phyloP scores from a whole-genome alignment of 92 coral and sea anemone genomes.

The Bergia puertoricense region DNA sequence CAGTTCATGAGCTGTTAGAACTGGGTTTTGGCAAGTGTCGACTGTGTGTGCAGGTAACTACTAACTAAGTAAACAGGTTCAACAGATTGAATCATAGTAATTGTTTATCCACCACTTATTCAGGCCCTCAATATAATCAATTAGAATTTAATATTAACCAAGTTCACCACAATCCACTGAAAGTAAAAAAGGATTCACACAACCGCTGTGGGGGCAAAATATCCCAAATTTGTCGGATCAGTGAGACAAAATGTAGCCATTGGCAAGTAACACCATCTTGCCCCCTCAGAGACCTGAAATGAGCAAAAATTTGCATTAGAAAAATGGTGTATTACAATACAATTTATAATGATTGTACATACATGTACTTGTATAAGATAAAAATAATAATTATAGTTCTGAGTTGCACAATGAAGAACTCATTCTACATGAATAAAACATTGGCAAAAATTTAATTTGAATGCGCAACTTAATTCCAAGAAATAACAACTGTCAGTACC shows the following conservation, averaged over 20 bases:
- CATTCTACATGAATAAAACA: neutral
- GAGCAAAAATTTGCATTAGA: too few species aligned
- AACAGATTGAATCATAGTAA: too few species aligned
- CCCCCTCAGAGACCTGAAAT: too few species aligned
- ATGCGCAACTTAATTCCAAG: too few species aligned
- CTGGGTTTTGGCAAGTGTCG: conserved; percentile 58
- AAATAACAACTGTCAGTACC: neutral
- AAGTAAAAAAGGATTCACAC: too few species aligned
- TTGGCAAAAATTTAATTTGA: neutral
- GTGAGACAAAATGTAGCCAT: too few species aligned
- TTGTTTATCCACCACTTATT: neutral
- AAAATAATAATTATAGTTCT: neutral
- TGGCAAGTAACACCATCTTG: too few species aligned
- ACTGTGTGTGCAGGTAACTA: conserved; percentile 51
- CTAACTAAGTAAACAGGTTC: neutral
- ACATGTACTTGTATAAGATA: neutral
- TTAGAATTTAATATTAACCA: too few species aligned
- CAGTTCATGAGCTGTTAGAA: conserved; percentile 51
- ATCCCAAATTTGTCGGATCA: too few species aligned
- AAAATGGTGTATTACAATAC: neutral
- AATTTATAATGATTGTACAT: neutral
- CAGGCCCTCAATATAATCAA: neutral
- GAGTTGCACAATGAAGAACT: neutral
- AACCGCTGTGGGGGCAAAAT: too few species aligned
- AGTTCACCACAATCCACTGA: too few species aligned